Conservation (phyloP, 1,140 invertebrate genomes). For the Druon quercuslanigerum region DNA sequence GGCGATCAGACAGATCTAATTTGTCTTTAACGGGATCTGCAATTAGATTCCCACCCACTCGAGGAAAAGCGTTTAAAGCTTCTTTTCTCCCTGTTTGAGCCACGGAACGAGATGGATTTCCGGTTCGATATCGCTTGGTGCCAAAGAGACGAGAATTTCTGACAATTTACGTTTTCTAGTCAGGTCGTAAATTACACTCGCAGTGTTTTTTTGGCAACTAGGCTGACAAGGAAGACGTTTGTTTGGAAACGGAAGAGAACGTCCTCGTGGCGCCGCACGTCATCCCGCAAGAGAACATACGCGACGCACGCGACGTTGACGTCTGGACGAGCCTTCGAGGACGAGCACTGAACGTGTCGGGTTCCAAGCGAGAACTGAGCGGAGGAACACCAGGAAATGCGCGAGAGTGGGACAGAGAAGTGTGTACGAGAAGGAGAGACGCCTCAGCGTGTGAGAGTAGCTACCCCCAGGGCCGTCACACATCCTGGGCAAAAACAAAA, state of each 20-base stretch:
- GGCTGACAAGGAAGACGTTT: not conserved
- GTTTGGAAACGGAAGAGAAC: conserved; percentile 41
- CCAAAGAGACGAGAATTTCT: conserved; percentile 1
- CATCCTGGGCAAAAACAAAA: conserved; percentile 8
- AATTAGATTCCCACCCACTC: not conserved
- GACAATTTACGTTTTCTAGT: not conserved
- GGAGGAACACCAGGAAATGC: conserved; percentile 56
- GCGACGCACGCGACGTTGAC: conserved; percentile 37
- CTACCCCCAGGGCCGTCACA: conserved; percentile 50
- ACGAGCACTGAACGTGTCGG: conserved; percentile 41
- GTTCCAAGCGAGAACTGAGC: conserved; percentile 69
- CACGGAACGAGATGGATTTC: not conserved
- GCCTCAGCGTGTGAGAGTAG: conserved; percentile 43
- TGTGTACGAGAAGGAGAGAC: conserved; percentile 47
- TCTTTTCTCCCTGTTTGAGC: not conserved
- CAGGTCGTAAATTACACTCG: not conserved
- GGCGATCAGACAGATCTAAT: not conserved
- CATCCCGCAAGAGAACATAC: conserved; percentile 52
- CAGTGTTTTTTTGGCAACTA: not conserved
- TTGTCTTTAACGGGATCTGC: not conserved
- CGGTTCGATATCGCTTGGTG: not conserved
- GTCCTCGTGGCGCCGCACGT: conserved; percentile 60
- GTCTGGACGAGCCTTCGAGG: conserved; percentile 55
- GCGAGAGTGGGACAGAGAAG: conserved; percentile 48
- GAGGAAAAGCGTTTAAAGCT: not conserved